Percentiles rank a stretch among this genome's conserved stretches.
Conservation (phyloP, 2,113 vertebrate species). For the Eudyptes chrysolophus region DNA sequence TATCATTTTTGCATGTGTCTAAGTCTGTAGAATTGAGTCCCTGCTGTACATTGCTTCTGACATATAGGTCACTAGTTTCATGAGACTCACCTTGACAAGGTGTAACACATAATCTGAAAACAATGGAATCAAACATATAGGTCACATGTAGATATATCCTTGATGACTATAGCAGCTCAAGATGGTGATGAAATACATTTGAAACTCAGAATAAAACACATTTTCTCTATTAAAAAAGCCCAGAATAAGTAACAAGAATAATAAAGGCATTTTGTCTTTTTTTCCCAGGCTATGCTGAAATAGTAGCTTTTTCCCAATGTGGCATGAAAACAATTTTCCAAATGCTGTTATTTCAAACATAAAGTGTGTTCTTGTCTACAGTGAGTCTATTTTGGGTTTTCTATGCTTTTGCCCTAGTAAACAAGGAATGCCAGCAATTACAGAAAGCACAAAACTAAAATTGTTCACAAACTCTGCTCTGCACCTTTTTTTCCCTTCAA, state of each 20-base stretch:
- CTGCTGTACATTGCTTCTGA: background rate
- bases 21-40: background rate
- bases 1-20: background rate
- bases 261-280: background rate
- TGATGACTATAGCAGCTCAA: background rate
- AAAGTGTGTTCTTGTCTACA: background rate
- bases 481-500: background rate
- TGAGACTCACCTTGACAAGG: fast-evolving
- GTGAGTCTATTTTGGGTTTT: background rate
- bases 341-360: background rate
- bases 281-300: background rate
- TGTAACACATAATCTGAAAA: background rate
- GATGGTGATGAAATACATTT: background rate
- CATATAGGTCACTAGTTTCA: background rate
- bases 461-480: background rate
- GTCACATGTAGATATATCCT: background rate
- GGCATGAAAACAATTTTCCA: background rate
- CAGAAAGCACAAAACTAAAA: background rate
- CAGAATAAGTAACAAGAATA: background rate
- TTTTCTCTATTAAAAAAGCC: background rate
- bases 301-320: background rate
- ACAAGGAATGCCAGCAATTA: background rate
- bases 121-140: background rate
- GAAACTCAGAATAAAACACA: background rate
- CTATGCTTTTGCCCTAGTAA: background rate